Evolutionary conservation across 1,140 invertebrate genomes (phyloP), one percentile per base, ranked within the genome.

Genomic region (Drosophila orena): DNA sequence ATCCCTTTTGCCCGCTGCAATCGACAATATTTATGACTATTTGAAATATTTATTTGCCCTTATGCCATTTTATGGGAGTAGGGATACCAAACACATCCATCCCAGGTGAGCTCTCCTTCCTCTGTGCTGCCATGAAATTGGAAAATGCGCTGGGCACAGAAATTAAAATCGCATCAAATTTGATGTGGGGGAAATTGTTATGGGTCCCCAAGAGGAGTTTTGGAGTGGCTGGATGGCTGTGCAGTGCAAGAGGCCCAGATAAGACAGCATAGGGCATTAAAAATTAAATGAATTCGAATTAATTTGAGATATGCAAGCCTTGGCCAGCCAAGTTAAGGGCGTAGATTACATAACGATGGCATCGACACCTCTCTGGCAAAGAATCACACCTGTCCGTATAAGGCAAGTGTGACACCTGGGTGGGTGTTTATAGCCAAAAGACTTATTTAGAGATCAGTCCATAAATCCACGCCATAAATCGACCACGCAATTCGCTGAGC

Each of bases 131-230:
- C 75, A 78, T 65, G 71, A 65, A 76, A 79, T 88, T 77, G 68
- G 70, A 83, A 86, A 88, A 79, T 72, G 65, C 66, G 22, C 61
- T 54, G 66, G 65, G 83, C 79, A 79, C 84, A 83, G 79, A 86
- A 86, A 88, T 88, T 88, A 88, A 88, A 88, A 88, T 83, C 79
- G 76, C 84, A 89, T 89, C 73, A 89, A 89, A 77, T 73, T 65
- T 52, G 37, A 79, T 75, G 72, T 22, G 46, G 11, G 71, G 52
- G 40, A 71, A 71, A 71, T 71, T 49, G 66, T 70, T 70, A 70
- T 57, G 65, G 49, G n/a, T n/a, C n/a, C 5, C 1, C 24, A 5
- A 17, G 22, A 4, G 35, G 24, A 17, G 8, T 14, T 1, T n/a
- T 40, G 49, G 42, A 15, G n/a, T 20, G 53, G n/a, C n/a, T n/a